Evolutionary conservation across 2,113 vertebrate genomes (phyloP).

Genomic region (Melanotaenia duboulayi): DNA sequence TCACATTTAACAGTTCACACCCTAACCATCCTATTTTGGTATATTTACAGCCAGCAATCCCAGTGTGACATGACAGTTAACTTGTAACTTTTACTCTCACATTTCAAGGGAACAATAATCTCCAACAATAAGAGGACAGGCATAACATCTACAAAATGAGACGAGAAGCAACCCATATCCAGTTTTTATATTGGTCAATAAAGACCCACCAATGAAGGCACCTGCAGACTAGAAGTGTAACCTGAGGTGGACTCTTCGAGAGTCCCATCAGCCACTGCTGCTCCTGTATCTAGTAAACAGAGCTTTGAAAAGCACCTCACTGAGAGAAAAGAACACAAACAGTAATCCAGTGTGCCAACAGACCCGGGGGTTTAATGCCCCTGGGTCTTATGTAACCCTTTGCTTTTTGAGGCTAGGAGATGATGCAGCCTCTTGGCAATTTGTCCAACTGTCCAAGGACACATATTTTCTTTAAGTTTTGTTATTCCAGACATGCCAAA

Average conservation of each 20-base stretch:
- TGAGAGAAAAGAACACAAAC: slow-evolving; percentile 59
- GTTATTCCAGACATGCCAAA: slow-evolving; percentile 57
- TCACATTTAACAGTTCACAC: slow-evolving; percentile 25
- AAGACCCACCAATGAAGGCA: slow-evolving; percentile 23
- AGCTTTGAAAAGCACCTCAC: slow-evolving; percentile 43
- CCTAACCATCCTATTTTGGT: slow-evolving; percentile 11
- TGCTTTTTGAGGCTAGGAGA: slow-evolving; percentile 19
- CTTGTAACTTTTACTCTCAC: slow-evolving; percentile 40
- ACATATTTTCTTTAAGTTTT: slow-evolving; percentile 12
- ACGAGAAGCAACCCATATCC: slow-evolving; percentile 12
- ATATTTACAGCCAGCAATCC: slow-evolving; percentile 49
- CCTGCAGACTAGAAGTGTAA: slow-evolving; percentile 51
- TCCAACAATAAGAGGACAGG: background rate
- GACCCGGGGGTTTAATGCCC: slow-evolving; percentile 31
- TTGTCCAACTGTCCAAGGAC: slow-evolving; percentile 12
- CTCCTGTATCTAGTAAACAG: slow-evolving; percentile 69
- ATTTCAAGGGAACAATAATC: slow-evolving; percentile 15
- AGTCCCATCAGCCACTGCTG: slow-evolving; percentile 55
- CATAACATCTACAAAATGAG: slow-evolving; percentile 41
- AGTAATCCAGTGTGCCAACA: slow-evolving; percentile 22
- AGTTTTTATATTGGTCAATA: slow-evolving; percentile 35
- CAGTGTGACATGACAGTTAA: slow-evolving; percentile 33
- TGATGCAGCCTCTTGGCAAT: slow-evolving; percentile 21
- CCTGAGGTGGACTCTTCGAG: slow-evolving; percentile 38
- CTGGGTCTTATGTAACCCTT: slow-evolving; percentile 32